Evolutionary conservation across 37 sponge, comb jelly and placozoan genomes (phyloP), one percentile per base, ranked within the genome.

Genomic region (Ephydatia muelleri): DNA sequence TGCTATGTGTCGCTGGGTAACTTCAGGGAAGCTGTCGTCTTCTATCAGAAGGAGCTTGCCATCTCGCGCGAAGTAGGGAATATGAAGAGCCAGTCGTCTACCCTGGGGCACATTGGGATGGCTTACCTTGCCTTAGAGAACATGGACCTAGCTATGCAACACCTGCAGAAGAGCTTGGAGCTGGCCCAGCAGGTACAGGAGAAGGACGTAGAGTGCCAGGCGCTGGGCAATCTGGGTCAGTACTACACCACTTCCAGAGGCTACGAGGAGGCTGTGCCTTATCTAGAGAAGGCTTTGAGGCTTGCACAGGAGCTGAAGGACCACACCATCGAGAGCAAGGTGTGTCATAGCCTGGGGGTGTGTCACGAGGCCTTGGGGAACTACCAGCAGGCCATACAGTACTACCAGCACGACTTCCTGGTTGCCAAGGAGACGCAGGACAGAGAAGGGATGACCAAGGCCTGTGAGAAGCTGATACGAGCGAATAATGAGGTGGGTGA

Each of bases 1-100:
- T 91, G 94, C 48, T 92, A 99, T 88, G 80, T 90, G 0, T 93
- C 94, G 1, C 83, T 98, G 76, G 96, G 99, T 23, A 94, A 94
- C 77, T 87, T 90, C 68, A 40, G 88, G 33, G 92, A 91, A 8
- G 96, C 99, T 67, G 90, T 98, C 37, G 87, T 73, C 65, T 92
- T 82, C 36, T 96, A 90, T 80, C 38, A 91, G 49, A 84, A 84
- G 74, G 89, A 93, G 57, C 75, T 95, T 65, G 76, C 38, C 40
- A 90, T 90, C 23, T 79, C 90, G 3, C 81, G 73, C 9, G 97
- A 94, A 64, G n/a, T 64, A 21, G 81, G 76, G 5, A 91, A 89
- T 80, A 85, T 80, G 33, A 72, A 47, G 0, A 92, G 89, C 38
- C 86, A 95, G 70, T 90, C 92, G 23, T 65, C 83, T 22, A 93